Percentiles rank a stretch among this genome's conserved stretches.
Conservation (phyloP, 2,888 invertebrate species). For the Nezara viridula region DNA sequence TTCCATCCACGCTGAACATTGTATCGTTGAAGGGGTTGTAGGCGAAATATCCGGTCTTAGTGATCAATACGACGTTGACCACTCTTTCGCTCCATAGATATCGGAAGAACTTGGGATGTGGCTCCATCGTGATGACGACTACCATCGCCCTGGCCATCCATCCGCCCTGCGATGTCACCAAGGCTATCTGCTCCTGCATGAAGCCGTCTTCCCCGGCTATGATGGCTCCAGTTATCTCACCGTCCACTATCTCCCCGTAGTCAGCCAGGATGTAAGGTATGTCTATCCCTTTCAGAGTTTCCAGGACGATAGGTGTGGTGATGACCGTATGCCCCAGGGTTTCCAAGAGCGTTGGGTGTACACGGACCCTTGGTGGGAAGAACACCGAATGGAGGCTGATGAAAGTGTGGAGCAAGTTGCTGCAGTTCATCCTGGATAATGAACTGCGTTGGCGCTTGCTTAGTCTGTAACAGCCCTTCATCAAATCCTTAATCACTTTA, state of each 20-base stretch:
- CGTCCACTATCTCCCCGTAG: neutral
- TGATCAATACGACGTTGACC: neutral
- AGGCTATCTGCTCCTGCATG: neutral
- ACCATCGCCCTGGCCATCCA: constrained; percentile 19
- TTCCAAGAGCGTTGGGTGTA: neutral
- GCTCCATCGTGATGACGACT: neutral
- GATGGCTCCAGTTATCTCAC: neutral
- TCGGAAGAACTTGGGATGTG: neutral
- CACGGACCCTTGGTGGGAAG: neutral
- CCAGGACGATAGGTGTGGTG: neutral
- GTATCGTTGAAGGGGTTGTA: constrained; percentile 33
- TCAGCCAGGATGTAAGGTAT: neutral
- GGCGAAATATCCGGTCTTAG: neutral
- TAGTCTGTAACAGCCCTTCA: neutral
- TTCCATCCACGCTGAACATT: neutral
- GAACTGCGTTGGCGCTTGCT: neutral
- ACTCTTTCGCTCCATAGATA: neutral
- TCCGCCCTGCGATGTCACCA: neutral
- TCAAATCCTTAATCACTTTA: neutral
- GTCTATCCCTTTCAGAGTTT: neutral
- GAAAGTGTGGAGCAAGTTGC: neutral
- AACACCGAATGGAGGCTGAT: neutral
- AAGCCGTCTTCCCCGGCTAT: neutral
- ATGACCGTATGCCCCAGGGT: neutral
- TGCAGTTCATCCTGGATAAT: neutral